Percentiles rank a stretch among this genome's conserved stretches.
These are phyloP conservation scores for Chrysomela aeneicollis DNA, from an alignment of 2,888 invertebrate species.

Conservation along the genomic window DNA sequence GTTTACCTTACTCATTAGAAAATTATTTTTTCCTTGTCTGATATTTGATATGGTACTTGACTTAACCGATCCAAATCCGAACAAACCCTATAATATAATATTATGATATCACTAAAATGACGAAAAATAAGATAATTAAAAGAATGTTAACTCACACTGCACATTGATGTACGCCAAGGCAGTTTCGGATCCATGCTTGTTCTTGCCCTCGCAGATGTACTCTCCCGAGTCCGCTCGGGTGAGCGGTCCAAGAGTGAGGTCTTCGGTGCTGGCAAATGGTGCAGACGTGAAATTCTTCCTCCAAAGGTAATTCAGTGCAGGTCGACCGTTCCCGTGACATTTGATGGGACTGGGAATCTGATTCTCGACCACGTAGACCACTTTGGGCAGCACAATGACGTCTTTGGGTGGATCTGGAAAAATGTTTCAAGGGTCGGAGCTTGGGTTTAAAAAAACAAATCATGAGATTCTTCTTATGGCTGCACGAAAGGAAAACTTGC, in stretches of 20 bases:
- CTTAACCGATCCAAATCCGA: no score
- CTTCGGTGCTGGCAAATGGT: slow-evolving; percentile 63
- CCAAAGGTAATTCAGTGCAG: slow-evolving; percentile 78
- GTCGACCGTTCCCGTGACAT: slow-evolving; percentile 72
- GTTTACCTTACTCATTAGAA: no score
- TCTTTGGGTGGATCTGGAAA: slow-evolving; percentile 83
- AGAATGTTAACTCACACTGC: slow-evolving; percentile 85
- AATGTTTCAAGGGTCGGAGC: not conserved
- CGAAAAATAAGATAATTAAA: no score
- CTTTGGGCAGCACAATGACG: slow-evolving; percentile 72
- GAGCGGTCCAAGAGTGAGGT: slow-evolving; percentile 71
- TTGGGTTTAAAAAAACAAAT: no score
- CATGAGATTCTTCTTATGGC: no score
- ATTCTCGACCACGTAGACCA: slow-evolving; percentile 66
- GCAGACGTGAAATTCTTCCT: slow-evolving; percentile 67
- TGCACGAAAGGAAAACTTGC: no score
- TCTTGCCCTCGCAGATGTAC: slow-evolving; percentile 80
- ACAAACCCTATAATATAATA: no score
- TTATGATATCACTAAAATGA: no score
- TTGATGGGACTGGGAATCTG: slow-evolving; percentile 66
- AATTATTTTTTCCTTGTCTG: no score
- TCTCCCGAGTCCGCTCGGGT: slow-evolving; percentile 76
- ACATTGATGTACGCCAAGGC: slow-evolving; percentile 79
- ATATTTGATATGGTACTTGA: no score
- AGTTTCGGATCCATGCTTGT: slow-evolving; percentile 79